Evolutionary conservation across 2,113 vertebrate genomes (phyloP).

Genomic region (Pterophyllum scalare): DNA sequence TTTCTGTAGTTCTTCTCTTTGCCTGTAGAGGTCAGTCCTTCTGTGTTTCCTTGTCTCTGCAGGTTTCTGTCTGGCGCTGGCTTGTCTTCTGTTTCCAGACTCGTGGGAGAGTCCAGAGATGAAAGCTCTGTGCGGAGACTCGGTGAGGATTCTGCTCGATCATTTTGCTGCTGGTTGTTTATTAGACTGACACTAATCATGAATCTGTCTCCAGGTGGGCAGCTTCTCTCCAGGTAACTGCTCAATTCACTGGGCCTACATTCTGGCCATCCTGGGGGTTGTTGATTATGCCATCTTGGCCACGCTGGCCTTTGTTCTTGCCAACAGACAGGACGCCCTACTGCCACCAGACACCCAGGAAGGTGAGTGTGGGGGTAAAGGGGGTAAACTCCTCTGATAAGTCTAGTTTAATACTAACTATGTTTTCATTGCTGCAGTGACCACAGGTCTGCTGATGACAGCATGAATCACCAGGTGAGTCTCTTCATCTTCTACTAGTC

Average conservation of each 20-base stretch:
- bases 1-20: background rate
- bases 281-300: slow-evolving; percentile 84
- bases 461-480: slow-evolving; percentile 66
- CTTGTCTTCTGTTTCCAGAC: slow-evolving; percentile 85
- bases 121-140: slow-evolving; percentile 82
- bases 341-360: slow-evolving; percentile 80
- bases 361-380: slow-evolving; percentile 50
- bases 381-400: background rate
- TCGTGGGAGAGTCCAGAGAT: slow-evolving; percentile 86
- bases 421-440: slow-evolving; percentile 66
- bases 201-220: slow-evolving; percentile 56
- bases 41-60: background rate
- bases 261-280: slow-evolving; percentile 84
- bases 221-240: slow-evolving; percentile 86
- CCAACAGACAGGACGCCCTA: slow-evolving; percentile 85
- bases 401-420: background rate
- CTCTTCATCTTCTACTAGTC: background rate
- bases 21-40: background rate
- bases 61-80: slow-evolving; percentile 84
- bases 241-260: slow-evolving; percentile 85
- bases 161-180: background rate
- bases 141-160: slow-evolving; percentile 54
- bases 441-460: slow-evolving; percentile 76
- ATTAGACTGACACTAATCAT: background rate
- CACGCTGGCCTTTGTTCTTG: slow-evolving; percentile 84